A percentile compares a stretch with the other conserved stretches of the same genome.
These are phyloP conservation scores for Antheraea pernyi DNA, from an alignment of 1,140 invertebrate species.

Conservation along the genomic window DNA sequence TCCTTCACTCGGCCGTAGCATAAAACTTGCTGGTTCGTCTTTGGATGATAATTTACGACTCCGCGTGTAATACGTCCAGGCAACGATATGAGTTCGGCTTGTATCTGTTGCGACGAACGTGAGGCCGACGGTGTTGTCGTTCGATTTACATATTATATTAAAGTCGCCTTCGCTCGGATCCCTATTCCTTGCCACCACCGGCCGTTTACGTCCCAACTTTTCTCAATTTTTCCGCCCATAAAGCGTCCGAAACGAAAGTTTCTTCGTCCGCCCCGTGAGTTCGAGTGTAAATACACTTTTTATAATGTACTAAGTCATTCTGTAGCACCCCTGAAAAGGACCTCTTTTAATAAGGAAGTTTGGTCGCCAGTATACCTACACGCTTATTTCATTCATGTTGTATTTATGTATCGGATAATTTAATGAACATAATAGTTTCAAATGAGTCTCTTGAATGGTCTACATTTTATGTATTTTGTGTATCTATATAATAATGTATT, in stretches of 20 bases:
- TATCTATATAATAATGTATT: no score
- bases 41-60: constrained; percentile 74
- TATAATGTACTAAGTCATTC: constrained; percentile 74
- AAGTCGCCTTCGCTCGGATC: constrained; percentile 53
- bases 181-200: constrained; percentile 57
- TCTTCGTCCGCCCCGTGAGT: constrained; percentile 64
- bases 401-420: background rate
- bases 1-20: constrained; percentile 49
- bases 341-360: constrained; percentile 59
- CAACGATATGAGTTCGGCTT: constrained; percentile 66
- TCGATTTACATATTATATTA: constrained; percentile 79
- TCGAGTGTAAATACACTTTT: constrained; percentile 76
- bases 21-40: constrained; percentile 65
- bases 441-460: no score
- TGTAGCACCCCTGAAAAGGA: constrained; percentile 50
- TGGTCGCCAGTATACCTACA: background rate
- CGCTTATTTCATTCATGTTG: constrained; percentile 26
- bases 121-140: constrained; percentile 61
- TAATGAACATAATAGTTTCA: no score
- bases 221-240: constrained; percentile 77
- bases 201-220: constrained; percentile 74
- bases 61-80: constrained; percentile 66
- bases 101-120: constrained; percentile 47
- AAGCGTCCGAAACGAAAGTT: constrained; percentile 73
- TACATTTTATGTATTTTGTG: no score